These are phyloP conservation scores for Stictocephala bisonia DNA, from an alignment of 2,888 invertebrate species.

Conservation along the genomic window DNA sequence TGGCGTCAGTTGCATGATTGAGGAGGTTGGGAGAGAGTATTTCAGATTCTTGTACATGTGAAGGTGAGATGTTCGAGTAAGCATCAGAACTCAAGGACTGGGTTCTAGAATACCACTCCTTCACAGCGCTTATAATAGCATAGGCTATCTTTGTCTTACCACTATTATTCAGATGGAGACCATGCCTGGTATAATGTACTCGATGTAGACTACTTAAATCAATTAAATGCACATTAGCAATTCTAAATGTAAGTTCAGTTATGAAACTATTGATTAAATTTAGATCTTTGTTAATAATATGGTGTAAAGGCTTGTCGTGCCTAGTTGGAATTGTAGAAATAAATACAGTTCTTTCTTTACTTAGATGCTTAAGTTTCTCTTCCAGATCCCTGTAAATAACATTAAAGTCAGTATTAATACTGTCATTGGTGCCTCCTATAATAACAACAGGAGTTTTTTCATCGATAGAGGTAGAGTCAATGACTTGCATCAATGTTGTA, in stretches of 20 bases:
- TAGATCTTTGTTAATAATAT: not conserved
- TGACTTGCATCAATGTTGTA: not conserved
- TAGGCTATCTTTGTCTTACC: not conserved
- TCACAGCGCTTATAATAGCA: not conserved
- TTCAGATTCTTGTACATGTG: no score
- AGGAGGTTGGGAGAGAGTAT: no score
- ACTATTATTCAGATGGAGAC: not conserved
- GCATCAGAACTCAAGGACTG: no score
- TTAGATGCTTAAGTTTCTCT: not conserved
- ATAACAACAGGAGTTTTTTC: not conserved
- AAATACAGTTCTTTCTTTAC: not conserved
- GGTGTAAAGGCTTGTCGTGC: not conserved
- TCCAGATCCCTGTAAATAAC: not conserved
- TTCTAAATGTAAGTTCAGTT: not conserved
- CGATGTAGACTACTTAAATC: not conserved
- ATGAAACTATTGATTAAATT: not conserved
- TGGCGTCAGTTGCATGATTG: no score
- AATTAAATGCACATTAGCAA: not conserved
- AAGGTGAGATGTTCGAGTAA: no score
- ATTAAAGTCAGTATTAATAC: not conserved
- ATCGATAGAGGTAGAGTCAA: not conserved
- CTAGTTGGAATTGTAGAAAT: not conserved
- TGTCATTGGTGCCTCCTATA: slow-evolving; percentile 3
- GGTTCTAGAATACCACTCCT: no score
- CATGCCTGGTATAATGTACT: not conserved